phyloP scores from a whole-genome alignment of 2,113 vertebrate genomes.

The Orientallactaga bullata region DNA sequence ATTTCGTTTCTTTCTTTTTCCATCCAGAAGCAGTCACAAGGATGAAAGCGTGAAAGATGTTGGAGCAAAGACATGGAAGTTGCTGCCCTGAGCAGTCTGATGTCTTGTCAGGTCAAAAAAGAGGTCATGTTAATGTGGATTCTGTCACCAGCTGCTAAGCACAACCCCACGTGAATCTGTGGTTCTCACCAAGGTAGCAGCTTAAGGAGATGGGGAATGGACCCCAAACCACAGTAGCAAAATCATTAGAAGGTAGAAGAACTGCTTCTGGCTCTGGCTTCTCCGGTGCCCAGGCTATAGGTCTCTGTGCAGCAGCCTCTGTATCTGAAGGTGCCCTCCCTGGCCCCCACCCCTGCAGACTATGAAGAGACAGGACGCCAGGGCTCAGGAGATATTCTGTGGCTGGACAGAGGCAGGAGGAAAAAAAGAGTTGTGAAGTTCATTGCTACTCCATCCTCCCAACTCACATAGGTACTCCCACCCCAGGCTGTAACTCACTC shows the following conservation, averaged over 20 bases:
- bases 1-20: slow-evolving; percentile 15
- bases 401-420: neutral
- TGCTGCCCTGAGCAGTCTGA: neutral
- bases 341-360: too few species aligned
- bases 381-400: neutral
- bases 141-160: neutral
- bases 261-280: neutral
- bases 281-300: neutral
- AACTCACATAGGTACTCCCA: fast-evolving
- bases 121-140: neutral
- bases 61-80: neutral
- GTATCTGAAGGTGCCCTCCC: neutral
- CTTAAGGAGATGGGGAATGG: neutral
- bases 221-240: neutral
- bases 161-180: neutral
- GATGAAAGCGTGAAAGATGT: neutral
- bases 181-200: neutral
- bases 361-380: neutral
- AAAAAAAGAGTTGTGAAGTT: neutral
- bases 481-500: neutral
- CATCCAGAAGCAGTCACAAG: neutral
- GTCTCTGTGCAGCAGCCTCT: neutral
- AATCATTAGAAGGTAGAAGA: neutral
- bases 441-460: neutral
- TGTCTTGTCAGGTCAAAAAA: neutral